phyloP scores from a whole-genome alignment of 2,888 invertebrate genomes.

The Drosophila vallismaia region DNA sequence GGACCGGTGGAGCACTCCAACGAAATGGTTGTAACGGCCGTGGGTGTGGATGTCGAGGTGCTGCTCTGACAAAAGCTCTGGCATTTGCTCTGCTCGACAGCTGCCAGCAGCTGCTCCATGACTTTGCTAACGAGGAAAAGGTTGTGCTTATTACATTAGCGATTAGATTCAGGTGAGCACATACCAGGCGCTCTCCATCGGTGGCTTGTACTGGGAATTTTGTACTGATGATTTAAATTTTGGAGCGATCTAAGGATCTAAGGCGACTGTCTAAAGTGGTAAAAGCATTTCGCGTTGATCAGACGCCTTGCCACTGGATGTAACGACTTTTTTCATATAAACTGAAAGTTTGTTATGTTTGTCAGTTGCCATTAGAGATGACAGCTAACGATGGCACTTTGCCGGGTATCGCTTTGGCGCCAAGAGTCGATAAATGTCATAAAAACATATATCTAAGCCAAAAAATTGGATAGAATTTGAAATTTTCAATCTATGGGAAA shows the following conservation, averaged over 20 bases:
- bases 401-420: neutral
- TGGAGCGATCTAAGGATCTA: constrained; percentile 1
- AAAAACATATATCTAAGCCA: neutral
- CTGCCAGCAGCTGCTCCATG: constrained; percentile 53
- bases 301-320: neutral
- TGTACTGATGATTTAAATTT: neutral
- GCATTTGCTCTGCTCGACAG: constrained; percentile 42
- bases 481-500: neutral
- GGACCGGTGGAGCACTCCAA: constrained; percentile 12
- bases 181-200: neutral
- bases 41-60: neutral
- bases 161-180: neutral
- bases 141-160: neutral
- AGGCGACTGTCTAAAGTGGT: constrained; percentile 1
- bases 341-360: constrained; percentile 10
- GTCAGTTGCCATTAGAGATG: constrained; percentile 39
- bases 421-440: neutral
- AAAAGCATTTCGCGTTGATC: neutral
- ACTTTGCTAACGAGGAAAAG: constrained; percentile 39
- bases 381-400: constrained; percentile 18
- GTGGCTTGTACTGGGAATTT: neutral
- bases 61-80: constrained; percentile 3
- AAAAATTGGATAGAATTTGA: fast-evolving
- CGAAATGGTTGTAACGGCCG: constrained; percentile 10
- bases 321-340: neutral